Conservation (phyloP, 1,140 invertebrate genomes). For the Nebria ingens region DNA sequence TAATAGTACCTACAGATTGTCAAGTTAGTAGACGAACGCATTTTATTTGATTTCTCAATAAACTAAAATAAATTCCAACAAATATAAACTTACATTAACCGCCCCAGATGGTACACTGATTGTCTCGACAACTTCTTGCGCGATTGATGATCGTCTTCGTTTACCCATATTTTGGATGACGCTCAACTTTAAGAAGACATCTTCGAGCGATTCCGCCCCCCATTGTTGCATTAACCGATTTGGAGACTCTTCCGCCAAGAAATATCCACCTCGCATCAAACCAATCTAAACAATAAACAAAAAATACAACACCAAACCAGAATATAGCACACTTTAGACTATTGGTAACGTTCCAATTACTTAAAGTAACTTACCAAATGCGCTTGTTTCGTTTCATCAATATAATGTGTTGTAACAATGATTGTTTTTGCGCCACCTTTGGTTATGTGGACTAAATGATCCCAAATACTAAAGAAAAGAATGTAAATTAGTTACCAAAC, state of each 20-base stretch:
- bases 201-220: constrained; percentile 70
- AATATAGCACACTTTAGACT: too few relatives aligned
- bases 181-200: constrained; percentile 87
- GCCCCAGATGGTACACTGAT: constrained; percentile 43
- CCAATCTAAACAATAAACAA: constrained; percentile 85
- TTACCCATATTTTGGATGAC: constrained; percentile 70
- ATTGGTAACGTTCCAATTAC: neutral
- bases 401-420: constrained; percentile 96
- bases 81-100: constrained; percentile 20
- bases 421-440: constrained; percentile 80
- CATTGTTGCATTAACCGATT: constrained; percentile 66
- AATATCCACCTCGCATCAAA: constrained; percentile 80
- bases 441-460: constrained; percentile 82
- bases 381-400: constrained; percentile 91
- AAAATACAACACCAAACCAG: too few relatives aligned
- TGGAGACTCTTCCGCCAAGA: constrained; percentile 86
- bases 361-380: constrained; percentile 42
- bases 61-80: neutral
- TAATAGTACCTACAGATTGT: too few relatives aligned
- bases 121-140: constrained; percentile 57
- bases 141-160: constrained; percentile 61
- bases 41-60: too few relatives aligned
- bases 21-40: too few relatives aligned
- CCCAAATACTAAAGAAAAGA: constrained; percentile 69
- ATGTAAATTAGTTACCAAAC: too few relatives aligned